Evolutionary conservation across 2,113 vertebrate species (phyloP).

Genomic region (Catharus fuscescens): DNA sequence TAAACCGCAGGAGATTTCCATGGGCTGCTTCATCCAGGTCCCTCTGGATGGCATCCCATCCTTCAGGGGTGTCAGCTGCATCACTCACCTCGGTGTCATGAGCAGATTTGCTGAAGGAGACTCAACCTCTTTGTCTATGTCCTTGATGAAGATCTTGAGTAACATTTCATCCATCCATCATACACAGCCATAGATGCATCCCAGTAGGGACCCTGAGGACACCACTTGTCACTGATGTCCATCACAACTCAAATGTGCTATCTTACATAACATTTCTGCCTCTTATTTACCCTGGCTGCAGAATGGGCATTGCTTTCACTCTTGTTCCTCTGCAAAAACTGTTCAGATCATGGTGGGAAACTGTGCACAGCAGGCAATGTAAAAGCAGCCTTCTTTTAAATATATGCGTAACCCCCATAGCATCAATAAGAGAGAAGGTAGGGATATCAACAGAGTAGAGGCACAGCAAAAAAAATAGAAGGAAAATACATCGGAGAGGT

Average conservation of each 20-base stretch:
- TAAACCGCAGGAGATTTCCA: neutral
- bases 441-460: neutral
- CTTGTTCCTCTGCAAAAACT: neutral
- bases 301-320: neutral
- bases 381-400: neutral
- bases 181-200: neutral
- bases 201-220: fast-evolving
- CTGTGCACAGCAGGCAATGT: fast-evolving
- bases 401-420: neutral
- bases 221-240: neutral
- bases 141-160: neutral
- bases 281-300: neutral
- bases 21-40: neutral
- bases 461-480: neutral
- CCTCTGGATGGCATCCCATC: fast-evolving
- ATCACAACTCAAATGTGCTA: neutral
- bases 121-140: neutral
- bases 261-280: neutral
- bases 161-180: neutral
- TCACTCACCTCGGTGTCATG: too few relatives aligned
- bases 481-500: neutral
- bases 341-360: neutral
- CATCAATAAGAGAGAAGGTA: neutral
- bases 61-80: neutral
- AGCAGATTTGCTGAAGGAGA: neutral